A percentile compares a stretch with the other conserved stretches of the same genome.
phyloP scores from a whole-genome alignment of 2,888 invertebrate species.

The Dasysyrphus tricinctus region DNA sequence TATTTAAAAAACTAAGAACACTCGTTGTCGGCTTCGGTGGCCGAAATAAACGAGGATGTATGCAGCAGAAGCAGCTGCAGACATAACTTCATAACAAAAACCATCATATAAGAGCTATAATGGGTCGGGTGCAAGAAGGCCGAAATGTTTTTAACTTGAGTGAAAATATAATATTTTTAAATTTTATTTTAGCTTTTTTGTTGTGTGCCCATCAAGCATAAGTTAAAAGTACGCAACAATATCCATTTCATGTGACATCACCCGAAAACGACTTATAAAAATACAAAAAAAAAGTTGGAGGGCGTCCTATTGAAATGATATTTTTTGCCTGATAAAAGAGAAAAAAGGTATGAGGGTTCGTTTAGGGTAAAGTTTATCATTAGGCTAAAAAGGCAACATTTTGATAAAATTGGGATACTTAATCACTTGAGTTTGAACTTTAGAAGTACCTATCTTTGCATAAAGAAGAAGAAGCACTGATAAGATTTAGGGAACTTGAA shows the following conservation, averaged over 20 bases:
- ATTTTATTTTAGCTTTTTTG: constrained; percentile 8
- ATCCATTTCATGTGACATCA: constrained; percentile 60
- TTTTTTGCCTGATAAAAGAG: background rate
- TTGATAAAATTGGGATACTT: constrained; percentile 13
- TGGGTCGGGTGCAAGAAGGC: background rate
- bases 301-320: constrained; percentile 1
- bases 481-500: constrained; percentile 16
- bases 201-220: constrained; percentile 17
- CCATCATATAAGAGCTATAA: background rate
- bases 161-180: constrained; percentile 2
- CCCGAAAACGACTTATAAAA: constrained; percentile 26
- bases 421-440: constrained; percentile 28
- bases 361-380: constrained; percentile 17
- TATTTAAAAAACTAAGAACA: constrained; percentile 5
- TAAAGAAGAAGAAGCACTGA: constrained; percentile 5
- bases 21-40: constrained; percentile 18
- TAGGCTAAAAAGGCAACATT: constrained; percentile 23
- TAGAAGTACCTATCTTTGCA: background rate
- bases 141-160: constrained; percentile 12
- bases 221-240: constrained; percentile 30
- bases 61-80: constrained; percentile 18
- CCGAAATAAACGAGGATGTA: constrained; percentile 28
- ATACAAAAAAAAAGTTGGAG: background rate
- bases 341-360: background rate
- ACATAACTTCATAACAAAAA: background rate